Evolutionary conservation across 2,113 vertebrate species (phyloP), one percentile per base, ranked within the genome.

Genomic region (Conger conger): DNA sequence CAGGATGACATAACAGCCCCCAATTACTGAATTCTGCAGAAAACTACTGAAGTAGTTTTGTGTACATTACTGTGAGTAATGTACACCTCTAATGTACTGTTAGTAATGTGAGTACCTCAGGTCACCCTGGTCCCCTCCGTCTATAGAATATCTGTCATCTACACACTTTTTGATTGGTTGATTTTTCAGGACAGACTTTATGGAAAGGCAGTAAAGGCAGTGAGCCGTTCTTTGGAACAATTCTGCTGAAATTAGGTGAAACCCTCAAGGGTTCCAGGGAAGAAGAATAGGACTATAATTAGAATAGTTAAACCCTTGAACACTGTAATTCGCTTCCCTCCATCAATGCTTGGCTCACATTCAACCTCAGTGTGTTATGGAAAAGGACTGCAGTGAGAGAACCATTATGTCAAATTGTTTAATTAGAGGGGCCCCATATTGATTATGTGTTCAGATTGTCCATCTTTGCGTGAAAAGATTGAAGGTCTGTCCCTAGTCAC

Each of bases 251-350:
- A 73, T 73, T 23, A 73, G 68, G 68, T 73, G 68, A 33, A 73
- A 73, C 36, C 37, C 77, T 79, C 78, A 79, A 40, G 78, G 78
- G 23, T 38, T 79, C 16, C 36, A 35, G 36, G 37, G 1, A 79
- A n/a, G 78, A 42, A 35, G 38, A 79, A 27, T 23, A 79, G 36
- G 78, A 38, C 78, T 79, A 38, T 79, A 79, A 79, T 79, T 79
- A 79, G 13, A 17, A 79, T 79, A 79, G 27, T 73, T 73, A 73
- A 73, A 73, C n/a, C 13, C 68, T 33, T 73, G 68, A 33, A 73
- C 68, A 73, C 68, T 79, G 23, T 79, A 79, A 79, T 79, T 42
- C 38, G 37, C 36, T 38, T 38, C 20, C 78, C 36, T 38, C 37
- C 38, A 38, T 79, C 78, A 79, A 53, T 27, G 23, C 45, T 81